Base-by-base conservation (phyloP, 2,888 invertebrate genomes). In the Drosophila mulleri region DNA sequence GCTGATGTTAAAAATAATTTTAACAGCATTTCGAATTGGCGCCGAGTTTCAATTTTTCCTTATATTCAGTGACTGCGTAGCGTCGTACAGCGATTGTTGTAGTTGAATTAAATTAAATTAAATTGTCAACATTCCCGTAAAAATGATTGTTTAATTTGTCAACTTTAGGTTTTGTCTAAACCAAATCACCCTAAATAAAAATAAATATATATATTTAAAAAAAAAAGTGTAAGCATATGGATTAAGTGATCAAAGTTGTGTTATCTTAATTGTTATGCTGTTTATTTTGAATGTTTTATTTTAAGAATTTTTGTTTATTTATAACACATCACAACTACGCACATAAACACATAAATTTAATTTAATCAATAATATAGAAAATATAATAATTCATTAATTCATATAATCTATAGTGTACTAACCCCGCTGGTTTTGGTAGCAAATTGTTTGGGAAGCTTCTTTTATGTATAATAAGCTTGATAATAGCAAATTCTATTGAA, bases 341-440 rank as follows among this genome's bases (percentile, higher is more conserved):
- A n/a, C 14, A 29, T 32, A 8, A 14, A 20, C 47, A 16, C 26
- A 47, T 16, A 0, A n/a, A 11, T 48, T 32, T 9, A 6, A 74
- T 52, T 47, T 39, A 67, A 26, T 29, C 45, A 57, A 59, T 62
- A 53, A 53, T 29, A 58, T 64, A 56, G 60, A 47, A 35, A 67
- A 56, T 78, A 78, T 57, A 45, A 60, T 26, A 26, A 7, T 26
- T 54, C 56, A 67, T 63, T 45, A 45, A 11, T 65, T 48, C 50
- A 62, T 50, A 35, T 16, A 11, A 57, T 53, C 41, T 78, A 62
- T 59, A 66, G 18, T 35, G 16, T 66, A 73, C 67, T 76, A 87
- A 89, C 8, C 23, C 88, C 88, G 91, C 91, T 92, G 92, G 92
- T 92, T 91, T 91, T 92, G 91, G 92, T 92, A 92, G 92, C 67